Evolutionary conservation across 2,888 invertebrate genomes (phyloP), one percentile per base, ranked within the genome.

Genomic region (Ochropleura leucogaster): DNA sequence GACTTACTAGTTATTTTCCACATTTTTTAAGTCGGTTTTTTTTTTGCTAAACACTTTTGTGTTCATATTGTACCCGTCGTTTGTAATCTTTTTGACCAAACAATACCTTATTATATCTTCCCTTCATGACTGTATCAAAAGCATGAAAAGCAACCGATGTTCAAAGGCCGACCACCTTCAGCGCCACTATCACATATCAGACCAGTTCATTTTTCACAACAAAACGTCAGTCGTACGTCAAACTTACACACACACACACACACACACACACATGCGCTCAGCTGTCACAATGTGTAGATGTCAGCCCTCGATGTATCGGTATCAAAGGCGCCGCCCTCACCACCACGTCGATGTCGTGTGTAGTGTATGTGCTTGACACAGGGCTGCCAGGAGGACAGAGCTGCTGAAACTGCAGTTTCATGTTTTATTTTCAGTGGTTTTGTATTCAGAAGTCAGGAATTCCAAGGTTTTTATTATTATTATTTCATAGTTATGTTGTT

Each of bases 311-410:
- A 68, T 82, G 88, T 88, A 81, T 90, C 86, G 30, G 68, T 90
- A 80, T 89, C 91, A 91, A 91, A 91, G 89, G 79, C 74, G 77
- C 90, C 90, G 90, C 88, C 79, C 83, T 87, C 73, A 84, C 60
- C 80, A 65, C 49, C 65, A 42, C 20, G 53, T 20, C 68, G 10
- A 30, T 30, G 53, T 20, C 68, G 10, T 30, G 40, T 57, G 60
- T 42, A 42, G 65, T 10, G 63, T 16, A n/a, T 10, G 60, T 10
- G 55, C 30, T 51, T 55, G 51, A 70, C 80, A 73, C 72, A 82
- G 83, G 82, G 82, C 60, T 83, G 62, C 16, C 76, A 51, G 57
- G 16, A 16, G 4, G 16, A 64, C 40, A 18, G 16, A 4, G 10
- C 44, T 62, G 6, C n/a, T 46, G n/a, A 30, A 47, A 59, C 14